Evolutionary conservation across 92 coral and sea anemone species (phyloP).

Genomic region (Porites rus): DNA sequence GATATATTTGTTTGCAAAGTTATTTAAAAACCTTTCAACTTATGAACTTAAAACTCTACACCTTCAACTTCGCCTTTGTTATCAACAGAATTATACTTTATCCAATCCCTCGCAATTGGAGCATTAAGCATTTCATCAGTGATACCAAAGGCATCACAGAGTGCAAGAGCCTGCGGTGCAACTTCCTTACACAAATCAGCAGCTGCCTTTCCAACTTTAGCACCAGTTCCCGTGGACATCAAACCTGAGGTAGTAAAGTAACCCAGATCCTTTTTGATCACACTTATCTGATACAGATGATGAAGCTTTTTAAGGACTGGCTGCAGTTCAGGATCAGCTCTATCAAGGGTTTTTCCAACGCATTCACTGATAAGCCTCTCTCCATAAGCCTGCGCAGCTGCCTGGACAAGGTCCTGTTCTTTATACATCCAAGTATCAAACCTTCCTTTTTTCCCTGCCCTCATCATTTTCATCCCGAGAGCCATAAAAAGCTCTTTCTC

Average conservation of each 20-base stretch:
- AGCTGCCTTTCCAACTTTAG: slow-evolving; percentile 70
- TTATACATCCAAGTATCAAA: slow-evolving; percentile 88
- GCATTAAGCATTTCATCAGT: slow-evolving; percentile 81
- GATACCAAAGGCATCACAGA: slow-evolving; percentile 85
- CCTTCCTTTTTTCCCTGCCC: slow-evolving; percentile 80
- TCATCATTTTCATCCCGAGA: slow-evolving; percentile 79
- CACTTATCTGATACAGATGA: slow-evolving; percentile 72
- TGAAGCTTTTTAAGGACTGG: slow-evolving; percentile 71
- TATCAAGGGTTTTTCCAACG: slow-evolving; percentile 63
- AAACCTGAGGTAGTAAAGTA: slow-evolving; percentile 71
- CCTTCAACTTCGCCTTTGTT: slow-evolving; percentile 78
- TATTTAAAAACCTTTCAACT: too few species aligned
- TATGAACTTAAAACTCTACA: slow-evolving; percentile 38
- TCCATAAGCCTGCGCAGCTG: slow-evolving; percentile 83
- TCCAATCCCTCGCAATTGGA: slow-evolving; percentile 92
- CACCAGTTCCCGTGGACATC: slow-evolving; percentile 69
- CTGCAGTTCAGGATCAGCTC: slow-evolving; percentile 69
- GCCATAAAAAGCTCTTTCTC: slow-evolving; percentile 74
- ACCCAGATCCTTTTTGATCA: slow-evolving; percentile 75
- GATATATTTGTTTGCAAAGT: too few species aligned
- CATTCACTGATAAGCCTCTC: slow-evolving; percentile 83
- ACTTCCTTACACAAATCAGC: slow-evolving; percentile 82
- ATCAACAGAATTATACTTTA: slow-evolving; percentile 80
- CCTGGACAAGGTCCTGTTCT: slow-evolving; percentile 81
- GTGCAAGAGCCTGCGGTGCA: slow-evolving; percentile 85